A percentile compares a stretch with the other conserved stretches of the same genome.
These are phyloP conservation scores for Macroteleia sp. DNA, from an alignment of 2,888 invertebrate species.

Conservation along the genomic window DNA sequence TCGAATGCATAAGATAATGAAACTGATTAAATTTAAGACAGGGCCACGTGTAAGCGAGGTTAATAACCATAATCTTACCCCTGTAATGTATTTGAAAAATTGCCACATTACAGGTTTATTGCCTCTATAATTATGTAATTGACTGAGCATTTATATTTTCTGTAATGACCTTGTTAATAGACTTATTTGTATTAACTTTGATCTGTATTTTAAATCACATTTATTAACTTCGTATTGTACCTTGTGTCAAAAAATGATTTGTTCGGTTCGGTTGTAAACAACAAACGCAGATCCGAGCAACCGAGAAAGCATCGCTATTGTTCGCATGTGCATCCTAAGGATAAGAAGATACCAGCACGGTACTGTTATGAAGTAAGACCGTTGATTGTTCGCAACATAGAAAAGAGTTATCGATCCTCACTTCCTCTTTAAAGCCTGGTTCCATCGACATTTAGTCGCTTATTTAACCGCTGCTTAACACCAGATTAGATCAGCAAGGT, in stretches of 20 bases:
- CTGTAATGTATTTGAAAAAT: constrained; percentile 9
- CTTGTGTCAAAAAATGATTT: too few relatives aligned
- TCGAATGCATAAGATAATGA: too few relatives aligned
- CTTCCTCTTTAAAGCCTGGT: constrained; percentile 46
- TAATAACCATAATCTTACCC: too few relatives aligned
- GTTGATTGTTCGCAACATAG: constrained; percentile 62
- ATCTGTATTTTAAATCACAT: neutral
- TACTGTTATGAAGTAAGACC: constrained; percentile 62
- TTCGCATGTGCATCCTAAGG: constrained; percentile 62
- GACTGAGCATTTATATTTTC: constrained; percentile 9
- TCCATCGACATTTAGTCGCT: constrained; percentile 49
- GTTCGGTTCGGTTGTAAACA: constrained; percentile 56
- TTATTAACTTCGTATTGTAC: too few relatives aligned
- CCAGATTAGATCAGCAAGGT: constrained; percentile 34
- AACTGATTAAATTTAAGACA: too few relatives aligned
- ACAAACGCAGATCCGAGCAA: constrained; percentile 34
- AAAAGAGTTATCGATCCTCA: constrained; percentile 62
- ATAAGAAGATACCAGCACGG: constrained; percentile 46
- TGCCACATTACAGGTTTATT: constrained; percentile 7
- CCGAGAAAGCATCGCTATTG: constrained; percentile 65
- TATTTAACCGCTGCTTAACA: constrained; percentile 40
- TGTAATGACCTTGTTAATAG: constrained; percentile 8
- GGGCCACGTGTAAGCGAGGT: too few relatives aligned
- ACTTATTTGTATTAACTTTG: neutral
- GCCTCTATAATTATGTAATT: constrained; percentile 26